Conservation (phyloP, 35 echinoderm and acorn worm genomes). For the Amphiura filiformis region DNA sequence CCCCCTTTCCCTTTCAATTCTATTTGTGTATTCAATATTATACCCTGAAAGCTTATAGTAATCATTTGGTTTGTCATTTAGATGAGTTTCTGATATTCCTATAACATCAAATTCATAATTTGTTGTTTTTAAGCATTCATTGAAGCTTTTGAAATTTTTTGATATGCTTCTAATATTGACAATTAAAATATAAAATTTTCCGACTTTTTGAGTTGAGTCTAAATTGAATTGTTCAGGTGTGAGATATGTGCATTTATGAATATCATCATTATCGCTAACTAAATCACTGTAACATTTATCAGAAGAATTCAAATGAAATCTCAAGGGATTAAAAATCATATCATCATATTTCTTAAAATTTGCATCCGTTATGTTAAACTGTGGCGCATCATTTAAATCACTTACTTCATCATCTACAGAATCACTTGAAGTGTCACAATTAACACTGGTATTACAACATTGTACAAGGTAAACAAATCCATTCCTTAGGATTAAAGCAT, state of each 20-base stretch:
- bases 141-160: neutral
- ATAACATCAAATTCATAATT: neutral
- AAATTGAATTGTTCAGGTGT: neutral
- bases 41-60: neutral
- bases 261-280: neutral
- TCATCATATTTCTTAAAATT: too few relatives aligned
- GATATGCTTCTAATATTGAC: neutral
- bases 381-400: neutral
- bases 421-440: neutral
- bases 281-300: neutral
- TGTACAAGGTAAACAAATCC: neutral
- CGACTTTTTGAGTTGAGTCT: neutral
- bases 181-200: neutral
- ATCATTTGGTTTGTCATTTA: neutral
- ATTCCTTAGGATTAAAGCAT: neutral
- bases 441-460: neutral
- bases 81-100: neutral
- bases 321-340: too few relatives aligned
- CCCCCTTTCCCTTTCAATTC: too few relatives aligned
- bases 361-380: neutral
- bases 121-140: neutral
- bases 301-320: neutral
- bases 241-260: neutral
- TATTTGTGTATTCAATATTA: neutral
- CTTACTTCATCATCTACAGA: neutral